These are phyloP conservation scores for Archocentrus centrarchus DNA, from an alignment of 2,113 vertebrate genomes.

Conservation along the genomic window DNA sequence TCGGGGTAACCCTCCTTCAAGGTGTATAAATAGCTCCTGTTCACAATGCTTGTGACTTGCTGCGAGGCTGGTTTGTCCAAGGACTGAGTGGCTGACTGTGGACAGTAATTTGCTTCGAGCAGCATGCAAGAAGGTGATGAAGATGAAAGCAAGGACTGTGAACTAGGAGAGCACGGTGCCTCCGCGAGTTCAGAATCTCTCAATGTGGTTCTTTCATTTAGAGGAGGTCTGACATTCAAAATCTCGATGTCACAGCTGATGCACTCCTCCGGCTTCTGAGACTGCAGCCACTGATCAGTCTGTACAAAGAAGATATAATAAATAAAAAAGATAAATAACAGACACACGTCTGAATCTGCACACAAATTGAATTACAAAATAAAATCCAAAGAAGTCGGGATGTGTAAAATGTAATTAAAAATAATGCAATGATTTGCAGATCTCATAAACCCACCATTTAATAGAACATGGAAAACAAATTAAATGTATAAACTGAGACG, in stretches of 20 bases:
- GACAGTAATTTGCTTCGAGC: conserved; percentile 6
- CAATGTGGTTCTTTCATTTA: neutral
- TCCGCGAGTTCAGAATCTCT: neutral
- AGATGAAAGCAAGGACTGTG: neutral
- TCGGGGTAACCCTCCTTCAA: neutral
- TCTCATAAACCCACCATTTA: no score
- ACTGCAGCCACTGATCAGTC: conserved; percentile 51
- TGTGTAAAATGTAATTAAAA: no score
- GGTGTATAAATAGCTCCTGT: conserved; percentile 30
- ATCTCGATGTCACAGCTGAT: conserved; percentile 65
- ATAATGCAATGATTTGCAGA: no score
- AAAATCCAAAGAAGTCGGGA: no score
- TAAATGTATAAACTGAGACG: neutral
- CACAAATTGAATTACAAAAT: neutral
- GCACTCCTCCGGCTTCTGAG: conserved; percentile 65
- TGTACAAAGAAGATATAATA: conserved; percentile 24
- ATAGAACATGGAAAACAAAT: neutral
- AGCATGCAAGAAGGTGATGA: neutral
- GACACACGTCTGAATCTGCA: neutral
- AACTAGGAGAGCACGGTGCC: neutral
- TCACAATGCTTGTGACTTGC: neutral
- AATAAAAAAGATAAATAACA: neutral
- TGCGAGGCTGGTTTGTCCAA: neutral
- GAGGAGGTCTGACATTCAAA: conserved; percentile 25
- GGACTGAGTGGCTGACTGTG: neutral